These are phyloP conservation scores for Semnornis frantzii DNA, from an alignment of 2,113 vertebrate genomes.

Conservation along the genomic window DNA sequence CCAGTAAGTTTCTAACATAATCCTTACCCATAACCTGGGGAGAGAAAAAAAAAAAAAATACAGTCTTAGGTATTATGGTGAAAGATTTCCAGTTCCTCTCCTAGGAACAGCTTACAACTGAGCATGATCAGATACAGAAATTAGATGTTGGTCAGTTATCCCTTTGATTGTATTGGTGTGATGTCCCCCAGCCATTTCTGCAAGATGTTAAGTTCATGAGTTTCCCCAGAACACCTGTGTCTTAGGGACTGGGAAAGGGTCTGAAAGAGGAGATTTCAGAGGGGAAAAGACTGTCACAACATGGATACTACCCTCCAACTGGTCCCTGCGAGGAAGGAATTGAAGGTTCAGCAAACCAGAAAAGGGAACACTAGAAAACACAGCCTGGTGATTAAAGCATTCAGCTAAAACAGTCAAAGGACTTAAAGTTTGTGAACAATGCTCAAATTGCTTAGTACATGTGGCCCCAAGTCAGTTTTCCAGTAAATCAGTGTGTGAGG, in stretches of 20 bases:
- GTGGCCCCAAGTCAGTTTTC: background rate
- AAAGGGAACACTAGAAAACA: background rate
- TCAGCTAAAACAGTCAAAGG: background rate
- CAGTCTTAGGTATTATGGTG: background rate
- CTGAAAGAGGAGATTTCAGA: background rate
- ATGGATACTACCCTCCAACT: background rate
- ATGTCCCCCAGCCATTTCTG: background rate
- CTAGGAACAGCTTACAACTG: background rate
- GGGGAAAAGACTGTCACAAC: background rate
- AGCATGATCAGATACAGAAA: background rate
- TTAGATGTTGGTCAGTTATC: background rate
- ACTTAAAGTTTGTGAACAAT: background rate
- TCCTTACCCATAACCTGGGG: background rate
- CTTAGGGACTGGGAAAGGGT: background rate
- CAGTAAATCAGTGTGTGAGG: constrained; percentile 11
- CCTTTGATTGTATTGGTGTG: background rate
- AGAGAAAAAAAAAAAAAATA: background rate
- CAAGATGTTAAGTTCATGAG: background rate
- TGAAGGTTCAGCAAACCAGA: background rate
- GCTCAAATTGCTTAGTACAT: background rate
- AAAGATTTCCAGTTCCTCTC: background rate
- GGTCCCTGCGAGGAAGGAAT: background rate
- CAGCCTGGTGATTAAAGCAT: background rate
- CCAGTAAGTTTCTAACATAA: background rate
- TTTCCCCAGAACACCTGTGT: background rate